Base-by-base conservation (phyloP, 2,797 vertebrate genomes). In the Hypotaenidia philippensis region DNA sequence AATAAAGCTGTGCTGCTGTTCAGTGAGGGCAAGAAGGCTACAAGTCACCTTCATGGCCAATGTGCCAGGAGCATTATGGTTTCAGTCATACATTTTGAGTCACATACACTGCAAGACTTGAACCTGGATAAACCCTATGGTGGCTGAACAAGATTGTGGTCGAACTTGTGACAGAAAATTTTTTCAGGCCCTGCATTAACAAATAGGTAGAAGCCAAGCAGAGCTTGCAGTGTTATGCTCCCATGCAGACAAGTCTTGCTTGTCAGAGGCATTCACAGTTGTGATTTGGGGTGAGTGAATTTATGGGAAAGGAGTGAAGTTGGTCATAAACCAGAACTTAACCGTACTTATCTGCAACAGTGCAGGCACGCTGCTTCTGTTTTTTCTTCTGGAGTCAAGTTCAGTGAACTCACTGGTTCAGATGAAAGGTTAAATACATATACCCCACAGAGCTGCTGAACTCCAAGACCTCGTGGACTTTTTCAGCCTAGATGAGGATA, bases 251-350 rank as follows among this genome's bases (percentile, higher is more conserved):
- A 84, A 77, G 80, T 83, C 85, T 82, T 93, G 68, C 80, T 95
- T 95, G 89, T 94, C 80, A 82, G 90, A 94, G 66, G 44, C 80
- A 41, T 76, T 96, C 60, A 65, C 14, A 75, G 64, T 94, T 94
- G 75, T 71, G 93, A 91, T 78, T 82, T 82, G 83, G 90, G 75
- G 90, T 82, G 89, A 69, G 68, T 71, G 90, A 70, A 94, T 96
- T 94, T 88, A 94, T 96, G 93, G 91, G 85, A 84, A 92, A 77
- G 75, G 94, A 94, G 84, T 96, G 93, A 95, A 18, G 26, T 60
- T 87, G 70, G 68, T 91, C 83, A 80, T 96, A 96, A 96, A 96
- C 64, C 56, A 77, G 53, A 90, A 80, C 78, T 96, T 94, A 93
- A 79, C 77, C 2, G 0, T 87, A 82, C 85, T 94, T 93, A 94